phyloP scores from a whole-genome alignment of 2,113 vertebrate genomes.

The Tamias sibiricus region DNA sequence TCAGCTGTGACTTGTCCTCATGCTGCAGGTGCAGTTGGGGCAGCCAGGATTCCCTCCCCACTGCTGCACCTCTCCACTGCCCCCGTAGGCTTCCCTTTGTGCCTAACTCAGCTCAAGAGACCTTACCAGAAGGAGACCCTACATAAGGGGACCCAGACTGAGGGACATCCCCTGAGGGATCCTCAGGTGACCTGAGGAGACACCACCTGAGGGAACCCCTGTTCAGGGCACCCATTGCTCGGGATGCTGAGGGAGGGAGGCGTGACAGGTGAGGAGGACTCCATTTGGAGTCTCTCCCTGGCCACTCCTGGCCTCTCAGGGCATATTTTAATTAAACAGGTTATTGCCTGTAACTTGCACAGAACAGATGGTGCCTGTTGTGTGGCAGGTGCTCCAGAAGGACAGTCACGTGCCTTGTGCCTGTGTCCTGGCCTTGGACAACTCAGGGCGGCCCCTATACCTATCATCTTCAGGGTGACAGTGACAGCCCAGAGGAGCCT shows the following conservation, averaged over 20 bases:
- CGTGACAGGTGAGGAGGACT: not conserved
- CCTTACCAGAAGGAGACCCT: not conserved
- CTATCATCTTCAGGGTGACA: not conserved
- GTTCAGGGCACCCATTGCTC: not conserved
- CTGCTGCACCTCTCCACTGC: too few relatives aligned
- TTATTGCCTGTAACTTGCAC: not conserved
- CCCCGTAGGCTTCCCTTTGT: not conserved
- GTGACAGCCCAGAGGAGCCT: not conserved
- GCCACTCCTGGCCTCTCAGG: not conserved
- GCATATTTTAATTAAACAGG: not conserved
- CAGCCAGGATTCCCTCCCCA: fast-evolving
- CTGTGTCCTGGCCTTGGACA: not conserved
- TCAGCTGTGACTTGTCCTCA: fast-evolving
- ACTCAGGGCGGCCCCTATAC: not conserved
- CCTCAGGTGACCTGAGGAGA: not conserved
- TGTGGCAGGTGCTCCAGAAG: not conserved
- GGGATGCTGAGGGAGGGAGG: too few relatives aligned
- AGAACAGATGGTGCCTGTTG: not conserved
- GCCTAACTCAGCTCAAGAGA: not conserved
- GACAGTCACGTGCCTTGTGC: not conserved
- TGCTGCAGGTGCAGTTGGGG: not conserved
- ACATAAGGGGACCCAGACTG: too few relatives aligned
- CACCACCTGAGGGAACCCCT: not conserved
- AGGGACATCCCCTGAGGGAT: not conserved
- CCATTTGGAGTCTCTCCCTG: not conserved